Base-by-base conservation (phyloP, 2,888 invertebrate species). In the Nezara viridula region DNA sequence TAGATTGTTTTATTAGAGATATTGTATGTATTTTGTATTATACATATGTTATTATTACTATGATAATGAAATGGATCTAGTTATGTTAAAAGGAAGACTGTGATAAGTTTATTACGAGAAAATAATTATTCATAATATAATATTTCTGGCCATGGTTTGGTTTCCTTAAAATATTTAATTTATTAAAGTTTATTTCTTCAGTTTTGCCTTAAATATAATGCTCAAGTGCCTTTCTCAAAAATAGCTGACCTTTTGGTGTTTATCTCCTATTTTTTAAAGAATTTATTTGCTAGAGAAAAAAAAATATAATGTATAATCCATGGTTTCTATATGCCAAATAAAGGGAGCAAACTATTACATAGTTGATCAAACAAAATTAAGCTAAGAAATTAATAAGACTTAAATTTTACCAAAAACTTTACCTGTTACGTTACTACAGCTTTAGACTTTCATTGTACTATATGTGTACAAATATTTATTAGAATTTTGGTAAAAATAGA, bases 71-170 rank as follows among this genome's bases (percentile, higher is more conserved):
- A 85, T 52, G 32, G 49, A 52, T 88, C 50, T 81, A 85, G 85
- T 88, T 88, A 37, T 81, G 66, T 81, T 88, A 81, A 85, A 50
- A 50, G 88, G 55, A 88, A 88, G 88, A 88, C 88, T 88, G 88
- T 88, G 88, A 88, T 88, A 88, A 52, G 37, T 86, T 50, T n/a
- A 86, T 37, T 27, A 50, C 24, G 52, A 24, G 50, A 52, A 55
- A 86, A 9, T 49, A 37, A 86, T 85, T 85, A 86, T 86, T 37
- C 19, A 37, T 88, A 73, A 16, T 77, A 47, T 16, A 24, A 88
- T 49, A 49, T 77, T 77, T 88, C 77, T 66, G 88, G 73, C 60
- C 10, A 50, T 86, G 47, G 24, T 52, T 55, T 52, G 32, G 40
- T 86, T 55, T 50, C 24, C 6, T 86, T 50, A 55, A 49, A 37